Conservation (phyloP, 2,797 vertebrate genomes). For the Paedocypris micromegethes region DNA sequence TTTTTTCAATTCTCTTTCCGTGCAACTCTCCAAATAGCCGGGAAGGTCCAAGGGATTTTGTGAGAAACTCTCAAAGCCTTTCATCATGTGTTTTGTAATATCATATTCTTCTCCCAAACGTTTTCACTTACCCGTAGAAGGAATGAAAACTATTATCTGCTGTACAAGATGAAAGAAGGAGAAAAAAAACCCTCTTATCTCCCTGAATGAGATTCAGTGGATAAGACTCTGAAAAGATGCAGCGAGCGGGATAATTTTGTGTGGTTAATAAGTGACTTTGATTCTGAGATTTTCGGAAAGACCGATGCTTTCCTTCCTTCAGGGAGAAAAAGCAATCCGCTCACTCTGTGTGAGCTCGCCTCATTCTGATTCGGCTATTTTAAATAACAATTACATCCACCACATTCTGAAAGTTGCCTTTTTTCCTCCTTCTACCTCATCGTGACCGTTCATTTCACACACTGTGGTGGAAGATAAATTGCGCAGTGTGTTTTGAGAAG, state of each 20-base stretch:
- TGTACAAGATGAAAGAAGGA: slow-evolving; percentile 11
- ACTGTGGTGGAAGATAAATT: slow-evolving; percentile 29
- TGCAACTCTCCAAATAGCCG: too few species aligned
- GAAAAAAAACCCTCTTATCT: slow-evolving; percentile 12
- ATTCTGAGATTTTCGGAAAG: slow-evolving; percentile 25
- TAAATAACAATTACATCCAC: slow-evolving; percentile 36
- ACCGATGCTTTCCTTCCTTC: slow-evolving; percentile 33
- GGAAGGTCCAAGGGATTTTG: not conserved
- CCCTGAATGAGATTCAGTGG: slow-evolving; percentile 43
- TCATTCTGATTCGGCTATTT: slow-evolving; percentile 38
- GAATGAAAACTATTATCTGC: slow-evolving; percentile 7
- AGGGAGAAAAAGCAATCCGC: slow-evolving; percentile 41
- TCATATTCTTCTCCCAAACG: slow-evolving; percentile 18
- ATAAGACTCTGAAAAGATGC: slow-evolving; percentile 43
- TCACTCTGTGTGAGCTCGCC: slow-evolving; percentile 37
- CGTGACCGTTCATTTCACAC: slow-evolving; percentile 28
- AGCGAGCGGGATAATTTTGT: slow-evolving; percentile 39
- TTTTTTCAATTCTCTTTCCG: too few species aligned
- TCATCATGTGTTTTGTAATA: slow-evolving; percentile 18
- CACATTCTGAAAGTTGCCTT: slow-evolving; percentile 2
- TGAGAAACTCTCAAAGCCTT: not conserved
- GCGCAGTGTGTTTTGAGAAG: slow-evolving; percentile 8
- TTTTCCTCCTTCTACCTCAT: not conserved
- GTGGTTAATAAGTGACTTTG: slow-evolving; percentile 42
- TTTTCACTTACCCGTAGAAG: slow-evolving; percentile 15